Conservation (phyloP, 2,113 vertebrate species). For the Petaurus breviceps region DNA sequence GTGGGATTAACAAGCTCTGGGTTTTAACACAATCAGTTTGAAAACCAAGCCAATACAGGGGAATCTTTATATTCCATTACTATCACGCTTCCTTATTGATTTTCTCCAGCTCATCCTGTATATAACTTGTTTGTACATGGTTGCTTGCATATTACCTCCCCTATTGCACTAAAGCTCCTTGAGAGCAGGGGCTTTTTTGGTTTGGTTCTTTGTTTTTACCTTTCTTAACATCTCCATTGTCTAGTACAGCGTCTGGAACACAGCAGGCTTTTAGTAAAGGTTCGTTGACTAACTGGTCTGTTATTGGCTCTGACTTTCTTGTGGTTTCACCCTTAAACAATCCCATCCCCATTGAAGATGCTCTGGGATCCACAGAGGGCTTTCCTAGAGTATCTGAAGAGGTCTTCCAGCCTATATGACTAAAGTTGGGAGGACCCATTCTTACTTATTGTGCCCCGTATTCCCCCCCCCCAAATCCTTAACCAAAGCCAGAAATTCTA, state of each 20-base stretch:
- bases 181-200: background rate
- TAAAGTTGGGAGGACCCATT: no score
- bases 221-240: background rate
- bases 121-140: background rate
- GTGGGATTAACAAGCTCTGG: no score
- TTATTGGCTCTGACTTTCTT: background rate
- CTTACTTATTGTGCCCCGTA: no score
- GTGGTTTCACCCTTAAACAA: background rate
- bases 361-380: background rate
- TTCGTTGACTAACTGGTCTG: background rate
- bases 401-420: no score
- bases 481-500: background rate
- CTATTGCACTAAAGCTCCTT: background rate
- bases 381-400: background rate
- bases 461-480: no score
- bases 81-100: background rate
- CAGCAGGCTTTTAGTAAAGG: background rate
- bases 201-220: no score
- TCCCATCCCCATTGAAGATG: background rate
- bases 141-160: no score
- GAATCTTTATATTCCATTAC: no score
- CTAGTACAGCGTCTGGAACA: background rate
- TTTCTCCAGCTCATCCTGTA: background rate
- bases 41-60: no score
- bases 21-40: no score